These are phyloP conservation scores for Plemyria rubiginata DNA, from an alignment of 2,888 invertebrate genomes.

Conservation along the genomic window DNA sequence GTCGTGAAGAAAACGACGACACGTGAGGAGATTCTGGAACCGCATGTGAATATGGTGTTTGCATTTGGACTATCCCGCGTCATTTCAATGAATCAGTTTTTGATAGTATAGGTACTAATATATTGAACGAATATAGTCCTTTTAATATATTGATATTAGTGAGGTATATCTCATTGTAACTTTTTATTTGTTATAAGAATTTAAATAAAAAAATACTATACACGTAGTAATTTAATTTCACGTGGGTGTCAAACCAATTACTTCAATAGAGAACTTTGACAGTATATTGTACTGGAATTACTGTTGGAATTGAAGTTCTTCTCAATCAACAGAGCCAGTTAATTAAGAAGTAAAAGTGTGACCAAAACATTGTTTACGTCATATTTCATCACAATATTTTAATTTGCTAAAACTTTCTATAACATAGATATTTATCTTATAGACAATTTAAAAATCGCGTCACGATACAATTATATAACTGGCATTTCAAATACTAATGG, in stretches of 20 bases:
- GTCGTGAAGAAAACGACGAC: conserved; percentile 57
- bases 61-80: conserved; percentile 27
- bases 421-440: conserved; percentile 34
- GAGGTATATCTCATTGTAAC: no score
- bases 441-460: conserved; percentile 43
- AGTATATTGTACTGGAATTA: background rate
- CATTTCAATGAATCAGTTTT: conserved; percentile 38
- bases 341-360: conserved; percentile 61
- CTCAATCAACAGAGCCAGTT: conserved; percentile 50
- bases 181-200: no score
- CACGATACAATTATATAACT: conserved; percentile 43
- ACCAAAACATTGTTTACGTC: conserved; percentile 41
- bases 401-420: conserved; percentile 60
- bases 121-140: no score
- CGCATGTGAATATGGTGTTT: conserved; percentile 27
- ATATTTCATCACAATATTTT: conserved; percentile 59
- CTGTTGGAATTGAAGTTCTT: conserved; percentile 33
- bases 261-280: no score
- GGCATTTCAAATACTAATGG: conserved; percentile 41
- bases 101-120: no score
- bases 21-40: conserved; percentile 42
- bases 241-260: no score
- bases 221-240: no score
- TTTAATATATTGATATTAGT: no score
- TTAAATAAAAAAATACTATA: no score